Evolutionary conservation across 2,797 vertebrate species (phyloP), one percentile per base, ranked within the genome.

Genomic region (Netta rufina): DNA sequence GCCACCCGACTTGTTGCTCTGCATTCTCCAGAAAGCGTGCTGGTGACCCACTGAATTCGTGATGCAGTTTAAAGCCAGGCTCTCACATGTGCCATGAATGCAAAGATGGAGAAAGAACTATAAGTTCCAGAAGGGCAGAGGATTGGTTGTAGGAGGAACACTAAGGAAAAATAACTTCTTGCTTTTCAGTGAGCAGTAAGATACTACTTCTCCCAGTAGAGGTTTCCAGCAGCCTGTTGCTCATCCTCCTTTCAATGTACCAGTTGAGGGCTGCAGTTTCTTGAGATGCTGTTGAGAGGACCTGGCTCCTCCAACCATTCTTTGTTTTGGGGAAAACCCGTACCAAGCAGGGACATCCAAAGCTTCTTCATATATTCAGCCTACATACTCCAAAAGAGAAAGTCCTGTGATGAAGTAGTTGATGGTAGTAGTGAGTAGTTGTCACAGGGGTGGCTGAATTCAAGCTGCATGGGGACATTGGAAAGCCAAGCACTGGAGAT

Each of bases 211-310:
- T 84, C 30, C 8, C 30, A 51, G 0, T 8, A 10, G 43, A 60
- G 20, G 9, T 60, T 89, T 85, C 53, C 56, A 67, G 60, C 25
- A 95, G 38, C 25, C 41, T 73, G 41, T 79, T 89, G 20, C 27
- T 85, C 4, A 12, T 38, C 33, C 4, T 73, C 3, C 18, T 89
- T 32, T 71, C 21, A n/a, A 0, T 13, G n/a, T 27, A 27, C 12
- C 3, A 8, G 10, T 69, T 45, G 20, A 88, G 51, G 32, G 4
- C n/a, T 78, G 14, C 11, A 69, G 24, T 17, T 89, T 75, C n/a
- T 61, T 80, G 32, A 74, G 65, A 6, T 13, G 8, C 32, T 0
- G 0, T 6, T 60, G 30, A 38, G 33, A 86, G 21, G 17, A 38
- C 27, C 27, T 69, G 49, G 10, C 8, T 90, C 18, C 9, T 93